phyloP scores from a whole-genome alignment of 2,797 vertebrate genomes.

The Notoglanidium macrostoma region DNA sequence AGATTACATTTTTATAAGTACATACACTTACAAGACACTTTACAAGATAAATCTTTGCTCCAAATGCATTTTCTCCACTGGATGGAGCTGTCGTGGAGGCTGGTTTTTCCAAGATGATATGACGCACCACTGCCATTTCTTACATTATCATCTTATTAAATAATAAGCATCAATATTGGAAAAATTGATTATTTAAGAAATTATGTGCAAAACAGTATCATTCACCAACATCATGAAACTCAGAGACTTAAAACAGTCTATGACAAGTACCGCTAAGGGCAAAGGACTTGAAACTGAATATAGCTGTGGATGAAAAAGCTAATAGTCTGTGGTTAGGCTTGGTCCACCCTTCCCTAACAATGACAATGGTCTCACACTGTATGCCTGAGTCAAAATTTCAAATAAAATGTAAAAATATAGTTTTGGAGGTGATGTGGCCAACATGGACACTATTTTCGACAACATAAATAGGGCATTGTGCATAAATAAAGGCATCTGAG shows the following conservation, averaged over 20 bases:
- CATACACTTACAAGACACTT: not conserved
- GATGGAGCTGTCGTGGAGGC: conserved; percentile 13
- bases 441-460: no score
- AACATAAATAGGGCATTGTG: not conserved
- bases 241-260: not conserved
- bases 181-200: not conserved
- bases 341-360: not conserved
- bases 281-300: not conserved
- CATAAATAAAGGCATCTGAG: not conserved
- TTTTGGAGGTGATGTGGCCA: not conserved
- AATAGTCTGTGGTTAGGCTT: no score
- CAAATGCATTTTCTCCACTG: conserved; percentile 10
- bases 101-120: not conserved
- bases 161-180: not conserved
- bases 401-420: not conserved
- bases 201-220: not conserved
- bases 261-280: not conserved
- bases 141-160: not conserved
- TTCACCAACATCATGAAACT: not conserved
- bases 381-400: not conserved
- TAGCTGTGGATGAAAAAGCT: not conserved
- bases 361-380: not conserved
- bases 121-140: no score
- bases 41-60: not conserved
- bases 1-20: not conserved